Percentiles rank a stretch among this genome's conserved stretches.
These are phyloP conservation scores for Poeciliopsis turneri DNA, from an alignment of 2,797 vertebrate genomes.

Conservation along the genomic window DNA sequence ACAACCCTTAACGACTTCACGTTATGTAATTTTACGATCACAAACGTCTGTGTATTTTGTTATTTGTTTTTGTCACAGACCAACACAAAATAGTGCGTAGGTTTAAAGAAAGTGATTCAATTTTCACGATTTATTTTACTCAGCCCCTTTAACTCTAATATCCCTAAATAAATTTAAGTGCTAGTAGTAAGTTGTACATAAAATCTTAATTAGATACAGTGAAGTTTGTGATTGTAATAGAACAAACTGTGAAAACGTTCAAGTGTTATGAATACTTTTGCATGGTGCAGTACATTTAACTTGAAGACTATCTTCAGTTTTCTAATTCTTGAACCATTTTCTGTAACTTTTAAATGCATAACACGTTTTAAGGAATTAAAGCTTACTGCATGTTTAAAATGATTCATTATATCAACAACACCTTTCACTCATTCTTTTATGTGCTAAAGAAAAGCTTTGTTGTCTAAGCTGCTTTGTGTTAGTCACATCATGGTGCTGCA, in stretches of 20 bases:
- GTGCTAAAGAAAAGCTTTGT: slow-evolving; percentile 53
- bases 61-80: neutral
- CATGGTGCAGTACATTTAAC: slow-evolving; percentile 47
- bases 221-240: neutral
- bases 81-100: neutral
- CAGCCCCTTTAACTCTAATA: neutral
- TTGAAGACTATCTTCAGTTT: slow-evolving; percentile 64
- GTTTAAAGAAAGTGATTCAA: neutral
- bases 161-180: neutral
- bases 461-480: slow-evolving; percentile 73
- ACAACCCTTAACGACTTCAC: neutral
- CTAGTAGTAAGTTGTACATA: neutral
- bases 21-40: neutral
- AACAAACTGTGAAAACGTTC: neutral
- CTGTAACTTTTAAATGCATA: slow-evolving; percentile 62
- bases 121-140: neutral
- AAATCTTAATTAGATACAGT: neutral
- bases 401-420: slow-evolving; percentile 73
- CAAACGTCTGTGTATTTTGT: neutral
- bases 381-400: slow-evolving; percentile 77
- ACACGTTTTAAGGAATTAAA: slow-evolving; percentile 69
- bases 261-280: neutral
- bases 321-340: slow-evolving; percentile 53
- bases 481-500: slow-evolving; percentile 71
- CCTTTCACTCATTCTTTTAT: slow-evolving; percentile 47